phyloP scores from a whole-genome alignment of 2,797 vertebrate species.

The Triplophysa bombifrons region DNA sequence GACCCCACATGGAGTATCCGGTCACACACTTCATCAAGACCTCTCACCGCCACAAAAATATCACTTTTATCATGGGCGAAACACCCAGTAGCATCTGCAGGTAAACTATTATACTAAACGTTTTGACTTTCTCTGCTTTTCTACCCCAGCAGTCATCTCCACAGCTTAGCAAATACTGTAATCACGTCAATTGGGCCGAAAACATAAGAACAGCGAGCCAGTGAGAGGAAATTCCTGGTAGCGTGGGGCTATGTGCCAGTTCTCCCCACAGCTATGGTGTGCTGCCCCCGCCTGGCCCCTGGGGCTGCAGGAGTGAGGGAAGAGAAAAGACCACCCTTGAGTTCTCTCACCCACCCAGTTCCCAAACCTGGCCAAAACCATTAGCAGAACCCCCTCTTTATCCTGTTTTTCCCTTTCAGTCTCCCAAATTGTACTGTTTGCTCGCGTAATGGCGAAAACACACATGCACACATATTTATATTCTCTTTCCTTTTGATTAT shows the following conservation, averaged over 20 bases:
- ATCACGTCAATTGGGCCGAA: constrained; percentile 37
- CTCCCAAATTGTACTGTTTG: constrained; percentile 26
- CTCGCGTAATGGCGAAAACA: constrained; percentile 56
- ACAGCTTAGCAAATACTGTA: constrained; percentile 29
- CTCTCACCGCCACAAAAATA: constrained; percentile 68
- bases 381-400: constrained; percentile 54
- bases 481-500: constrained; percentile 65
- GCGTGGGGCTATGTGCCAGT: constrained; percentile 65
- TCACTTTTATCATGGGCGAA: constrained; percentile 83
- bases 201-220: constrained; percentile 46
- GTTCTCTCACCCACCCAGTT: constrained; percentile 73
- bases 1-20: constrained; percentile 68
- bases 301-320: constrained; percentile 51
- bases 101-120: constrained; percentile 67
- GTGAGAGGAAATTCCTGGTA: constrained; percentile 71
- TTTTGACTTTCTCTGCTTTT: not conserved
- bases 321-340: constrained; percentile 74
- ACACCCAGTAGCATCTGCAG: constrained; percentile 85
- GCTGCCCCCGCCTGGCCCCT: constrained; percentile 67
- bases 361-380: constrained; percentile 70
- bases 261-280: constrained; percentile 65
- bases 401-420: constrained; percentile 63
- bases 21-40: constrained; percentile 78
- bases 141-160: not conserved
- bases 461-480: constrained; percentile 60